Evolutionary conservation across 2,888 invertebrate genomes (phyloP).

Genomic region (Drosophila anomalipes): DNA sequence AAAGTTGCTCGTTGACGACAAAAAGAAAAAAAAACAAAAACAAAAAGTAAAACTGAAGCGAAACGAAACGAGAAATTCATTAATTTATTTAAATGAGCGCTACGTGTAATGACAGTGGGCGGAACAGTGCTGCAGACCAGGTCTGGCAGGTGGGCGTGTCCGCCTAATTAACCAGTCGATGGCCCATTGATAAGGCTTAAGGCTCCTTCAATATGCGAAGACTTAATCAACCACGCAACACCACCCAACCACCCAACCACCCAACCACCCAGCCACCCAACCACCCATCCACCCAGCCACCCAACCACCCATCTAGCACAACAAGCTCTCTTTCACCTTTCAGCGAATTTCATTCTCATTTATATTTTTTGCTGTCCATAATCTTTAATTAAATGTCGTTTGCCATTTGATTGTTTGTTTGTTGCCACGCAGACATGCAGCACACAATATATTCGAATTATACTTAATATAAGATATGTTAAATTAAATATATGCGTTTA

Average conservation of each 20-base stretch:
- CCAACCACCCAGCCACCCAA: too few species aligned
- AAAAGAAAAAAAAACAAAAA: background rate
- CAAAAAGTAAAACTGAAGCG: constrained; percentile 17
- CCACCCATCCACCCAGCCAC: too few species aligned
- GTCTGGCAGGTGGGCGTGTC: constrained; percentile 51
- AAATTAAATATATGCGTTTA: background rate
- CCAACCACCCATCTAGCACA: background rate
- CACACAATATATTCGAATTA: background rate
- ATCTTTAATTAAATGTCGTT: constrained; percentile 73
- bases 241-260: background rate
- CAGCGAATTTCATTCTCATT: constrained; percentile 9
- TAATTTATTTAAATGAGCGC: constrained; percentile 77
- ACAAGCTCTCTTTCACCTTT: background rate
- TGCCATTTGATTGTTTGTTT: constrained; percentile 69
- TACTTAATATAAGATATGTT: background rate
- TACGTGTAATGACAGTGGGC: constrained; percentile 72
- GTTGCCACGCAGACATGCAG: constrained; percentile 24
- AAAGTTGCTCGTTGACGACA: constrained; percentile 35
- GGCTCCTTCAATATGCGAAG: constrained; percentile 18
- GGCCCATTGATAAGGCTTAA: constrained; percentile 59
- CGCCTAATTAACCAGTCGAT: constrained; percentile 66
- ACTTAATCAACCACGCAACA: background rate
- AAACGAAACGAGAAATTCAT: constrained; percentile 63
- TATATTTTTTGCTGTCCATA: constrained; percentile 19
- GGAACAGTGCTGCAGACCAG: constrained; percentile 3